A percentile compares a stretch with the other conserved stretches of the same genome.
These are phyloP conservation scores for Phalacrocorax pelagicus DNA, from an alignment of 2,113 vertebrate species.

Conservation along the genomic window DNA sequence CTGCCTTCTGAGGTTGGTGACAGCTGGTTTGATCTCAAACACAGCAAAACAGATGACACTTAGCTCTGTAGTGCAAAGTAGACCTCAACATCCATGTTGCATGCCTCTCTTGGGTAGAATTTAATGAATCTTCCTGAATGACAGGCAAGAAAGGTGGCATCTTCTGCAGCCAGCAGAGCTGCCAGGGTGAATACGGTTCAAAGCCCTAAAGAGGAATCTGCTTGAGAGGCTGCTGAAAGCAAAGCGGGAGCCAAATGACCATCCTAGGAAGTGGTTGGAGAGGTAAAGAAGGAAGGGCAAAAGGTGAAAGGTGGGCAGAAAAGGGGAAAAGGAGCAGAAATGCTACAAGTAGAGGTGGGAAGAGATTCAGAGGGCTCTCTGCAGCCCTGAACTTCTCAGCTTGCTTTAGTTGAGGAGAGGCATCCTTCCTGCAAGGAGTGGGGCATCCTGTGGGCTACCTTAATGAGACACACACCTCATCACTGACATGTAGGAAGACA, in stretches of 20 bases:
- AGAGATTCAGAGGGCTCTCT: background rate
- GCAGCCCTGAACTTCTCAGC: background rate
- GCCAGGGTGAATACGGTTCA: background rate
- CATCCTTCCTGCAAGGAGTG: accelerated
- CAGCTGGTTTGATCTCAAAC: background rate
- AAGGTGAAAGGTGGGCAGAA: background rate
- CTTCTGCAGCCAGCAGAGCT: background rate
- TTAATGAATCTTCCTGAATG: background rate
- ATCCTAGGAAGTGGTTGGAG: background rate
- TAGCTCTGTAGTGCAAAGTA: background rate
- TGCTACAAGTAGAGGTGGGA: background rate
- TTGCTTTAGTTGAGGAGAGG: background rate
- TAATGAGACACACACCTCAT: too few relatives aligned
- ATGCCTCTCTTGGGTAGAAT: background rate
- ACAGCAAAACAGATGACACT: background rate
- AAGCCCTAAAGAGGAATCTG: background rate
- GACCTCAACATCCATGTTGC: background rate
- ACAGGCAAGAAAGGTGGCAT: background rate
- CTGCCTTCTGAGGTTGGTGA: background rate
- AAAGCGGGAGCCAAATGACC: background rate
- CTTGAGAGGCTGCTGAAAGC: background rate
- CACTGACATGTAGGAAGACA: background rate
- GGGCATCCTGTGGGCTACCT: background rate
- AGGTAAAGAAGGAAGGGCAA: background rate
- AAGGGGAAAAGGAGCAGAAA: background rate